A percentile compares a stretch with the other conserved stretches of the same genome.
Evolutionary conservation across 2,113 vertebrate genomes (phyloP).

Genomic region (Petaurus breviceps): DNA sequence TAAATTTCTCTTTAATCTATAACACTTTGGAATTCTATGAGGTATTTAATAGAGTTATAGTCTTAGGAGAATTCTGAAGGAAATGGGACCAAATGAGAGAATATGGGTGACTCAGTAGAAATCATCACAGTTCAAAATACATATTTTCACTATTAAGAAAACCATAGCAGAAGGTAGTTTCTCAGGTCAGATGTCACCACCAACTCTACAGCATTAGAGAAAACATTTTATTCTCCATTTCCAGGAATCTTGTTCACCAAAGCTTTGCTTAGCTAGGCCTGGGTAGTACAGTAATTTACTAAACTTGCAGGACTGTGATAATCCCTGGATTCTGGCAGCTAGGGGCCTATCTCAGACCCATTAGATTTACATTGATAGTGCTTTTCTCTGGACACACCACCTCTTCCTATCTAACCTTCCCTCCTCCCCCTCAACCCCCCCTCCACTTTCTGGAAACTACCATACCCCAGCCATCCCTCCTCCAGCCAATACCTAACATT

Average conservation of each 20-base stretch:
- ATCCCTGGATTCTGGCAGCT: no score
- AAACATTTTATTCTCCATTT: neutral
- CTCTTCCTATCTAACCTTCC: neutral
- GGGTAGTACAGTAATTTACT: neutral
- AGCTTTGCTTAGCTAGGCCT: neutral
- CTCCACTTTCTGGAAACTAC: neutral
- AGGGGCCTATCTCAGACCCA: neutral
- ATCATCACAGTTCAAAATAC: neutral
- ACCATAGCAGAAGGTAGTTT: neutral
- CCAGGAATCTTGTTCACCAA: neutral
- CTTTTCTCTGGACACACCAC: neutral
- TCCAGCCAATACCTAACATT: neutral
- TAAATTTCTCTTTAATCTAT: neutral
- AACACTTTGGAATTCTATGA: neutral
- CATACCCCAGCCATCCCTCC: neutral
- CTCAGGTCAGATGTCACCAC: neutral
- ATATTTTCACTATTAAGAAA: neutral
- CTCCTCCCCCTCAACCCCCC: neutral
- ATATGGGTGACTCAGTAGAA: neutral
- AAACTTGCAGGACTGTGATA: neutral
- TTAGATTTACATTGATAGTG: neutral
- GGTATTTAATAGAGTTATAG: neutral
- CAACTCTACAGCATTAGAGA: neutral
- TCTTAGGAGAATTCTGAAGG: neutral
- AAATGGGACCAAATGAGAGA: neutral